Evolutionary conservation across 92 coral and sea anemone species (phyloP).

Genomic region (Micromussa lordhowensis): DNA sequence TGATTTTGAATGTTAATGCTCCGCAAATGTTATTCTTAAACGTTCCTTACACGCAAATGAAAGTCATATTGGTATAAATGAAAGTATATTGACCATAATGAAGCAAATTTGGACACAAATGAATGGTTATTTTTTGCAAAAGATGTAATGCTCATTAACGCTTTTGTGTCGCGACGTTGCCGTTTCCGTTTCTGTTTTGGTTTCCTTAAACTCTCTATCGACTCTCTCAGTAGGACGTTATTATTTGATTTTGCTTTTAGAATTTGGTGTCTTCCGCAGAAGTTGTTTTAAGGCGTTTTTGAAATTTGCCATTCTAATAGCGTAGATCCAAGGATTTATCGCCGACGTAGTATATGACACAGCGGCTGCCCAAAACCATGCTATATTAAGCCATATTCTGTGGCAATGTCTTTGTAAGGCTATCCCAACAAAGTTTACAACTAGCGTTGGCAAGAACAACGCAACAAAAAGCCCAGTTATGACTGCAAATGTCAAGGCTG

Average conservation of each 20-base stretch:
- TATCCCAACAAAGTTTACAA: background rate
- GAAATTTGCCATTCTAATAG: slow-evolving; percentile 43
- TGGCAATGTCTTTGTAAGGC: background rate
- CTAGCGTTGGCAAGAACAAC: background rate
- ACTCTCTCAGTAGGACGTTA: background rate
- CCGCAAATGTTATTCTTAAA: too few relatives aligned
- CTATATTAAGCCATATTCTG: background rate
- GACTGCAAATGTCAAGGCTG: slow-evolving; percentile 7
- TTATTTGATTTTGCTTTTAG: background rate
- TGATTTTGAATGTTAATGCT: too few relatives aligned
- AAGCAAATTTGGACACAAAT: too few relatives aligned
- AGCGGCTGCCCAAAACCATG: slow-evolving; percentile 10
- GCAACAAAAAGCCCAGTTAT: background rate
- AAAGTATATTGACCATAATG: too few relatives aligned
- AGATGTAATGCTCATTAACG: too few relatives aligned
- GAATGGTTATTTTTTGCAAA: too few relatives aligned
- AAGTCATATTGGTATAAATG: too few relatives aligned
- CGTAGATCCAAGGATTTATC: slow-evolving; percentile 55
- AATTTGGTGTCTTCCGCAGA: background rate
- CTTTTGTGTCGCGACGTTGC: too few relatives aligned
- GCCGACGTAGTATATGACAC: slow-evolving; percentile 2
- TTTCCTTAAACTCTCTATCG: too few relatives aligned
- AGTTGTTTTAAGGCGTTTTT: slow-evolving; percentile 17
- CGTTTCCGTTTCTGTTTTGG: too few relatives aligned
- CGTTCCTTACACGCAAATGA: too few relatives aligned